Conservation (phyloP, 2,797 vertebrate genomes). For the Parauchenoglanis ngamensis region DNA sequence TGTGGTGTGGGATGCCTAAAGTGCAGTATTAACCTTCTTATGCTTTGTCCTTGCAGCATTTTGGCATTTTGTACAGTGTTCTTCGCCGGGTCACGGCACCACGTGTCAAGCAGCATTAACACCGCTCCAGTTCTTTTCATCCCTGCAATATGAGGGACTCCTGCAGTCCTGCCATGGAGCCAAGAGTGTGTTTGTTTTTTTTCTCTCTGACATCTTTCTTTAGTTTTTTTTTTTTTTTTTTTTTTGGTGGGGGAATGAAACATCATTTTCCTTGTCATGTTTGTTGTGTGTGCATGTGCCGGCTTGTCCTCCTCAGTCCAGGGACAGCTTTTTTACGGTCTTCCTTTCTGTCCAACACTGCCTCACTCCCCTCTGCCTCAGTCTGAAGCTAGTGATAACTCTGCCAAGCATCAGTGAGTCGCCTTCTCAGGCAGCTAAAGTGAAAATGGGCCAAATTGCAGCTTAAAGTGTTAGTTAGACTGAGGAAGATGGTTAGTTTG, state of each 20-base stretch:
- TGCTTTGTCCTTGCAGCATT: conserved; percentile 78
- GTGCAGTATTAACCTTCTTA: background rate
- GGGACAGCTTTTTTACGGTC: conserved; percentile 56
- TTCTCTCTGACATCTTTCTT: background rate
- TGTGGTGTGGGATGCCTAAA: background rate
- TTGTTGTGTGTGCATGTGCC: conserved; percentile 20
- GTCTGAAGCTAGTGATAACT: conserved; percentile 32
- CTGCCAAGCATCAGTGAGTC: conserved; percentile 56
- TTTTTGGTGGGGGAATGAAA: conserved; percentile 37
- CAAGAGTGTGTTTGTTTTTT: conserved; percentile 53
- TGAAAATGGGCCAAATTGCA: conserved; percentile 57
- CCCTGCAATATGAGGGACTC: conserved; percentile 44
- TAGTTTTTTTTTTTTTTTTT: conserved; percentile 47
- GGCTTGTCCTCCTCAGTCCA: conserved; percentile 52
- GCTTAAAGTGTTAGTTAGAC: background rate
- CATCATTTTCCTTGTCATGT: conserved; percentile 17
- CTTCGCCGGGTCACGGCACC: conserved; percentile 86
- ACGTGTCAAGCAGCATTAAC: conserved; percentile 88
- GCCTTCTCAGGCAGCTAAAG: conserved; percentile 69
- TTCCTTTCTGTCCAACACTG: conserved; percentile 50
- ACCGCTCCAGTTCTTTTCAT: conserved; percentile 17
- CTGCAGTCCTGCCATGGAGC: conserved; percentile 33
- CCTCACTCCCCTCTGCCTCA: conserved; percentile 21
- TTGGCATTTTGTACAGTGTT: conserved; percentile 85
- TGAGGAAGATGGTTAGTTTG: conserved; percentile 21